Evolutionary conservation across 2,113 vertebrate genomes (phyloP).

Genomic region (Thamnophis sirtalis): DNA sequence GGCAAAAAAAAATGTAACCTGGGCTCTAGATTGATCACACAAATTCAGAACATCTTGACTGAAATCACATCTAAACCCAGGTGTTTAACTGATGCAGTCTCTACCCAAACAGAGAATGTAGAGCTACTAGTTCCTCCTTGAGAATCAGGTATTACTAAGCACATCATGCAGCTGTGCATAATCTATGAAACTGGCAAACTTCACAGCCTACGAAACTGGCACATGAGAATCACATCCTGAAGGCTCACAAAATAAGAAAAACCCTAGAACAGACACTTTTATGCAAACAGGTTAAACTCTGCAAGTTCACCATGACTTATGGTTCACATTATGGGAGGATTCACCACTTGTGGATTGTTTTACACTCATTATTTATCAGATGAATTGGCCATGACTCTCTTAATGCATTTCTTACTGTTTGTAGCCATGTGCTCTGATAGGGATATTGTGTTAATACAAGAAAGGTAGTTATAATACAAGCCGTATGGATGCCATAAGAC

Average conservation of each 20-base stretch:
- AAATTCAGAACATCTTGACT: fast-evolving
- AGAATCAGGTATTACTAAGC: background rate
- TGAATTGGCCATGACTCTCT: background rate
- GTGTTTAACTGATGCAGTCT: background rate
- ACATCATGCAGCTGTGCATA: background rate
- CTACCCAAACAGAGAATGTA: background rate
- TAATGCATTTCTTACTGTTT: background rate
- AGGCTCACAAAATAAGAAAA: background rate
- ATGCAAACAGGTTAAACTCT: background rate
- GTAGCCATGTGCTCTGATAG: background rate
- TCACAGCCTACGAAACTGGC: background rate
- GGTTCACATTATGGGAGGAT: background rate
- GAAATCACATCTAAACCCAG: fast-evolving
- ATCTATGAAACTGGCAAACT: background rate
- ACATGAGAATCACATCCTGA: background rate
- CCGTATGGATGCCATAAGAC: background rate
- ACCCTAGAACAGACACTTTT: background rate
- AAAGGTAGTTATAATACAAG: background rate
- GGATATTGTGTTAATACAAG: background rate
- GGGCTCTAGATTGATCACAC: background rate
- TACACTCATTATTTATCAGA: background rate
- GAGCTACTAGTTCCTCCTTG: background rate
- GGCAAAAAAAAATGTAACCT: background rate
- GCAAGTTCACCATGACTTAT: background rate
- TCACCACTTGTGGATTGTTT: background rate